Percentiles rank a stretch among this genome's conserved stretches.
Conservation (phyloP, 2,113 vertebrate species). For the Podarcis muralis region DNA sequence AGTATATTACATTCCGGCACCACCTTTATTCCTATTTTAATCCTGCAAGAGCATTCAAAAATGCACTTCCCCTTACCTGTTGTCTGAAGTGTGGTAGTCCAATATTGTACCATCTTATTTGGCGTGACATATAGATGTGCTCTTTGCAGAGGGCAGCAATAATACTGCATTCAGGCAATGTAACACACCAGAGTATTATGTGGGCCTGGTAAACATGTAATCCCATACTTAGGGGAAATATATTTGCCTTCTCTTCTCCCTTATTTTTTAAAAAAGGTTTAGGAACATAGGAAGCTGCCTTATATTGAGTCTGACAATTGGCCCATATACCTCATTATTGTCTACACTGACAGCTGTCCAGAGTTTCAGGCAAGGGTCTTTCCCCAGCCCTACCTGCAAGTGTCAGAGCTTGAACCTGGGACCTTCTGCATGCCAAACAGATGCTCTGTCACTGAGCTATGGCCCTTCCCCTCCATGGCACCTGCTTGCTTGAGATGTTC, state of each 20-base stretch:
- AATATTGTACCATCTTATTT: neutral
- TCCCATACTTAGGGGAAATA: neutral
- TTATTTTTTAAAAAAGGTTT: neutral
- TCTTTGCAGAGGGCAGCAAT: neutral
- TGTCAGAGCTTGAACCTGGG: too few relatives aligned
- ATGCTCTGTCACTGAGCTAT: too few relatives aligned
- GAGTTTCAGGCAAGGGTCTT: too few relatives aligned
- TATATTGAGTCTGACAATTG: too few relatives aligned
- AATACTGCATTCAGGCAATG: neutral
- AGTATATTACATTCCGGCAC: neutral
- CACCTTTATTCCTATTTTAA: neutral
- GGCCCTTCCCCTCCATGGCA: too few relatives aligned
- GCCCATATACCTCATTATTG: too few relatives aligned
- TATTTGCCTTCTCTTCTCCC: neutral
- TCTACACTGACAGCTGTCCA: too few relatives aligned
- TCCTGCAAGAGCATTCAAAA: neutral
- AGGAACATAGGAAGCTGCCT: too few relatives aligned
- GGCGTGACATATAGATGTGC: neutral
- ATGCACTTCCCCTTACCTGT: neutral
- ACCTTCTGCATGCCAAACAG: too few relatives aligned
- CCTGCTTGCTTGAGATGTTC: neutral
- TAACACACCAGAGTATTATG: neutral
- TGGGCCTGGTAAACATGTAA: neutral
- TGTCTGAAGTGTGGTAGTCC: neutral
- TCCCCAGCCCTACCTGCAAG: too few relatives aligned